Base-by-base conservation (phyloP, 2,113 vertebrate species). In the Ibidorhyncha struthersii region DNA sequence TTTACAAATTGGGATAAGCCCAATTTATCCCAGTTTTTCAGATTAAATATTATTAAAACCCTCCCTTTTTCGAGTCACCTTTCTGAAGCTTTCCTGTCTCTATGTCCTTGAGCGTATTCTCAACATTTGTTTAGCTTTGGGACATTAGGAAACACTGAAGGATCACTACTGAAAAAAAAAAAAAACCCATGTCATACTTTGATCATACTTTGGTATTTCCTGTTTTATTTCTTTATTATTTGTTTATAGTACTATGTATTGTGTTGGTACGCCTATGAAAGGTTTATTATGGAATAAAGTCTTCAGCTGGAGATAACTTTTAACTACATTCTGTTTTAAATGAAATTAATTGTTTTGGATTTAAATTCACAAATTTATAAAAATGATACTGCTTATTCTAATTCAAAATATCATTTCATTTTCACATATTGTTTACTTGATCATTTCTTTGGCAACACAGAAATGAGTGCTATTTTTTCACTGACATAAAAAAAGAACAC, bases 1-100 rank as follows among this genome's bases (percentile, higher is more conserved):
- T 97, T 96, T 94, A 93, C 93, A 97, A 97, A 97, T 91, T 96
- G 81, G 84, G 94, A 96, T 97, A 97, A 98, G 95, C 97, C 95
- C 93, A 95, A 93, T 95, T 96, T 97, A 97, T 97, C 97, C 96
- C 80, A 94, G 93, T 96, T 97, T 97, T 95, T 86, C 79, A 94
- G 97, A 97, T 97, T 97, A 97, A 91, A 92, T 90, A 53, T 89
- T 96, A 93, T 56, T 77, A 92, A 97, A 96, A 97, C 92, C 90
- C 79, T 82, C 38, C 62, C 9, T 88, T 91, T 78, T 90, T 70
- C 21, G 85, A 97, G 84, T 97, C 84, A 96, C 92, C 94, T 95
- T 96, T 82, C 90, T 92, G 84, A 53, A 84, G 62, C 86, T 61
- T 95, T 91, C 34, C 81, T 76, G 15, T 61, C 38, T 81, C 27